These are phyloP conservation scores for Sebastiscus tertius DNA, from an alignment of 2,797 vertebrate species.

Conservation along the genomic window DNA sequence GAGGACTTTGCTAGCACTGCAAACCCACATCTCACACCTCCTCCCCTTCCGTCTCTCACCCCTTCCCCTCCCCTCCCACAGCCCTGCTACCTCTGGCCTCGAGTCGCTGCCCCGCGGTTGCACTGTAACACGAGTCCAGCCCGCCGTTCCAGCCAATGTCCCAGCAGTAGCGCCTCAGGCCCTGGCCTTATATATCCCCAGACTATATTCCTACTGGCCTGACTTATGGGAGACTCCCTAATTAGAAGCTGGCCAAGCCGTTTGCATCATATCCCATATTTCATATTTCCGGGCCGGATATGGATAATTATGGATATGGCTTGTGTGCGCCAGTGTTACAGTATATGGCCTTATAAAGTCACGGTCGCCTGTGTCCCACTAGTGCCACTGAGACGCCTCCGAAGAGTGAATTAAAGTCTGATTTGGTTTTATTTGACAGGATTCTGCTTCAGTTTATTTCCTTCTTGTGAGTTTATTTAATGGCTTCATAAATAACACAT, in stretches of 20 bases:
- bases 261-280: conserved; percentile 76
- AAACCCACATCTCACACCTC: conserved; percentile 63
- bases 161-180: conserved; percentile 48
- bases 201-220: conserved; percentile 68
- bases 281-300: conserved; percentile 73
- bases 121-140: conserved; percentile 75
- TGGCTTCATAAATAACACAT: neutral
- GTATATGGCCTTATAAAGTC: conserved; percentile 76
- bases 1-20: conserved; percentile 78
- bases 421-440: neutral
- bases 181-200: conserved; percentile 81
- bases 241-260: conserved; percentile 79
- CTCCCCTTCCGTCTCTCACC: conserved; percentile 25
- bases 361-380: conserved; percentile 31
- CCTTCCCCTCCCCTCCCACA: neutral
- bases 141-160: conserved; percentile 61
- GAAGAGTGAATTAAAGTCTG: neutral
- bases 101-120: conserved; percentile 17
- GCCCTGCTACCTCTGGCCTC: conserved; percentile 20
- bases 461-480: neutral
- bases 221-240: conserved; percentile 80
- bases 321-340: conserved; percentile 59
- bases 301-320: conserved; percentile 58
- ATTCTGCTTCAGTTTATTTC: neutral
- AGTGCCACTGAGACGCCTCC: conserved; percentile 1